Percentiles rank a stretch among this genome's conserved stretches.
Conservation (phyloP, 2,888 invertebrate species). For the Diarsia dahlii region DNA sequence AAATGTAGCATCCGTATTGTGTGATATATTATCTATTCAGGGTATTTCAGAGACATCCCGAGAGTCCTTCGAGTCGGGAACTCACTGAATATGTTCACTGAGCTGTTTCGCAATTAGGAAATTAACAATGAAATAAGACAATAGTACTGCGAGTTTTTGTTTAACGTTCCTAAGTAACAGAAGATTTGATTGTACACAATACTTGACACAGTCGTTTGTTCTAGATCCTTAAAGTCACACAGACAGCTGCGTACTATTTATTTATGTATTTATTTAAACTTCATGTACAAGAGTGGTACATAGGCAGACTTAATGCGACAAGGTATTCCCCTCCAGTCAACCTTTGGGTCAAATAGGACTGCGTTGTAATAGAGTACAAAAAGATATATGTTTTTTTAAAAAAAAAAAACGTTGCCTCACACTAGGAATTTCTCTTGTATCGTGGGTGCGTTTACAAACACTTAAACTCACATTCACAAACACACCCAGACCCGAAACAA, state of each 20-base stretch:
- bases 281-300: no score
- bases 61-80: slow-evolving; percentile 20
- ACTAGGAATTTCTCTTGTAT: no score
- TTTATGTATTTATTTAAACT: no score
- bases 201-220: not conserved
- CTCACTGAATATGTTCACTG: slow-evolving; percentile 44
- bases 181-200: not conserved
- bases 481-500: no score
- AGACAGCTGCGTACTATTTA: not conserved
- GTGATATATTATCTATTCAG: slow-evolving; percentile 37
- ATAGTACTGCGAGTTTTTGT: slow-evolving; percentile 1
- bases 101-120: slow-evolving; percentile 19
- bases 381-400: no score
- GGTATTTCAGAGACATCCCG: slow-evolving; percentile 1
- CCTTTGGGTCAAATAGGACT: no score
- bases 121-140: slow-evolving; percentile 29
- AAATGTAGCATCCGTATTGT: slow-evolving; percentile 9
- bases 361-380: no score
- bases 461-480: no score
- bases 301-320: no score
- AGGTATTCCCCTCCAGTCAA: no score
- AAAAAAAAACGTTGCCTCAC: no score
- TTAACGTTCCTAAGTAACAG: not conserved
- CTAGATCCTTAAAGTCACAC: not conserved
- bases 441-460: no score